Conservation (phyloP, 2,797 vertebrate genomes). For the Parauchenoglanis punctatus region DNA sequence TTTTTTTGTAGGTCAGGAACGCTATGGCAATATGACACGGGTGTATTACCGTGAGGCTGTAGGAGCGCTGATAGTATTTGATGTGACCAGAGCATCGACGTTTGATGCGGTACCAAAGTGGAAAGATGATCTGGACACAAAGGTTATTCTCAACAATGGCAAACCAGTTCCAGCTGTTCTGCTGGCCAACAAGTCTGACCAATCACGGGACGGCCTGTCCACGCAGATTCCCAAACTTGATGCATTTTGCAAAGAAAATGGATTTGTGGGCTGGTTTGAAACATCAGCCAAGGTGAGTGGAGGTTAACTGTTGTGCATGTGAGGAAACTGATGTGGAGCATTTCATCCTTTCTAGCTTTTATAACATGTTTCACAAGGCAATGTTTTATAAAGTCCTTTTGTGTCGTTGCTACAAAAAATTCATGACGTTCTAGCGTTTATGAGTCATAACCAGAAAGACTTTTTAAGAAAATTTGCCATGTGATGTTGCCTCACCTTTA, state of each 20-base stretch:
- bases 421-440: neutral
- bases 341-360: neutral
- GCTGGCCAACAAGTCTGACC: conserved; percentile 81
- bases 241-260: conserved; percentile 73
- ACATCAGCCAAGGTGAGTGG: conserved; percentile 79
- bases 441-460: neutral
- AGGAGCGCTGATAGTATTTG: conserved; percentile 81
- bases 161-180: conserved; percentile 76
- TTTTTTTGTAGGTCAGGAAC: conserved; percentile 75
- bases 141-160: conserved; percentile 78
- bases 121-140: conserved; percentile 82
- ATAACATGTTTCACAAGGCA: neutral
- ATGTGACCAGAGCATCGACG: conserved; percentile 78
- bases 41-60: conserved; percentile 83
- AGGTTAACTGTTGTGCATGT: neutral
- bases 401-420: neutral
- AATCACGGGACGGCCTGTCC: conserved; percentile 68
- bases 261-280: conserved; percentile 78
- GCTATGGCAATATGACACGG: conserved; percentile 84
- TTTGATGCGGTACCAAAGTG: conserved; percentile 81
- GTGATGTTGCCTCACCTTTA: neutral
- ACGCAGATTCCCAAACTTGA: conserved; percentile 77
- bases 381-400: neutral
- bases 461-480: neutral
- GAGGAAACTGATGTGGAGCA: neutral